phyloP scores from a whole-genome alignment of 2,888 invertebrate genomes.

The Crocallis elinguaria region DNA sequence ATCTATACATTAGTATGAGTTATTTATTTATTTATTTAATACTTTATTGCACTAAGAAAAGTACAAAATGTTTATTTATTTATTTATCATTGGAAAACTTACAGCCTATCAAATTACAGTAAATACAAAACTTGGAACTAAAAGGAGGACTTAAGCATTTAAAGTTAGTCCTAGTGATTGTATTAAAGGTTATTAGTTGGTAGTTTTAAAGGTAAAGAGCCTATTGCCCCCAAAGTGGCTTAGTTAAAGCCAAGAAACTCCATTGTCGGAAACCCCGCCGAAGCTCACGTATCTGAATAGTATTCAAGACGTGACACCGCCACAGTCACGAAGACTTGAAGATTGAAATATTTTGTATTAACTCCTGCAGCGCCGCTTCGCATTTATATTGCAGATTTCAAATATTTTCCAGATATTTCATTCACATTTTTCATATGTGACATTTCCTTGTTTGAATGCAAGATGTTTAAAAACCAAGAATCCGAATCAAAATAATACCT shows the following conservation, averaged over 20 bases:
- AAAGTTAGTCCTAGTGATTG: no score
- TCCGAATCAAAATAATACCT: no score
- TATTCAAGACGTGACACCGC: slow-evolving; percentile 27
- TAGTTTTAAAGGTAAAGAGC: not conserved
- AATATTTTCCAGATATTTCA: not conserved
- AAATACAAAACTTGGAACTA: no score
- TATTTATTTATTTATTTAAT: no score
- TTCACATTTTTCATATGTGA: not conserved
- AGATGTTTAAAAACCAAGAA: no score
- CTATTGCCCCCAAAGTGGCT: not conserved
- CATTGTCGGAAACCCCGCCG: slow-evolving; percentile 17
- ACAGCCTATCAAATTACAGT: no score
- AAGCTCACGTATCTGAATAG: slow-evolving; percentile 31
- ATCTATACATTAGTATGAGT: no score
- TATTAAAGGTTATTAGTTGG: no score
- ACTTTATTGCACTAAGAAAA: no score
- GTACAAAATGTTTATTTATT: no score
- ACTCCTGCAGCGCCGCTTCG: slow-evolving; percentile 6
- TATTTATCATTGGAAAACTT: no score
- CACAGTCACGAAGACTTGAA: slow-evolving; percentile 23
- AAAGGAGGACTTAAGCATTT: no score
- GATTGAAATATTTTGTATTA: slow-evolving; percentile 36
- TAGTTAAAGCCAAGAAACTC: not conserved
- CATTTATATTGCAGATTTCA: not conserved
- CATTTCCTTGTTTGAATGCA: not conserved